Percentiles rank a stretch among this genome's conserved stretches.
Evolutionary conservation across 2,113 vertebrate species (phyloP).

Genomic region (Dermatemys mawii): DNA sequence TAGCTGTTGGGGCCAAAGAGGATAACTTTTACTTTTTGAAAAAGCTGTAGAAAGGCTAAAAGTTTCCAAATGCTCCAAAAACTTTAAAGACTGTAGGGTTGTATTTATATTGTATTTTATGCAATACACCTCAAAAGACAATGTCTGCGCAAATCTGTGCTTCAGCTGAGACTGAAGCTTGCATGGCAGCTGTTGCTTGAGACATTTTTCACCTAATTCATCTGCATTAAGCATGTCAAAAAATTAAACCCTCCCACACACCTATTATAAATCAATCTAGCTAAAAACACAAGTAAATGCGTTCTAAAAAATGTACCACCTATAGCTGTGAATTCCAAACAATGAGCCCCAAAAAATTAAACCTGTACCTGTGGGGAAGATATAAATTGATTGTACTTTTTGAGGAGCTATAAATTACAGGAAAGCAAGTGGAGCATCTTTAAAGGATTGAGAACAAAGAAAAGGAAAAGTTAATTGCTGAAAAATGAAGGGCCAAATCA

Average conservation of each 20-base stretch:
- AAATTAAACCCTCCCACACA: constrained; percentile 1
- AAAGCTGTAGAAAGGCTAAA: not conserved
- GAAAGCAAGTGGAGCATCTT: constrained; percentile 40
- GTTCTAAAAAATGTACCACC: constrained; percentile 62
- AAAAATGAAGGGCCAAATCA: constrained; percentile 35
- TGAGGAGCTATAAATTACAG: constrained; percentile 63
- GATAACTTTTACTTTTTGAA: not conserved
- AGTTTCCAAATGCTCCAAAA: not conserved
- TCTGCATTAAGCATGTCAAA: constrained; percentile 64
- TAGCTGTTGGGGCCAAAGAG: not conserved
- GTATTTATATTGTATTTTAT: constrained; percentile 10
- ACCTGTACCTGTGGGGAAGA: constrained; percentile 46
- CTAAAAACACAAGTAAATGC: constrained; percentile 56
- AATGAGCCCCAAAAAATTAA: constrained; percentile 35
- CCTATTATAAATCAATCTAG: constrained; percentile 58
- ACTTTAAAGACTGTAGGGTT: not conserved
- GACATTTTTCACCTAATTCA: constrained; percentile 67
- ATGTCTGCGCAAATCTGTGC: not conserved
- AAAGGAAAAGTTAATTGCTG: constrained; percentile 57
- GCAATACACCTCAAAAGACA: not conserved
- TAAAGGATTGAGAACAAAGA: constrained; percentile 58
- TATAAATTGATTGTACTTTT: constrained; percentile 59
- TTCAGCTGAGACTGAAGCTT: constrained; percentile 34
- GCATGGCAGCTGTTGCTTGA: constrained; percentile 36
- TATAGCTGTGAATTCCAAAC: constrained; percentile 65